Evolutionary conservation across 2,797 vertebrate species (phyloP).

Genomic region (Discoglossus pictus): DNA sequence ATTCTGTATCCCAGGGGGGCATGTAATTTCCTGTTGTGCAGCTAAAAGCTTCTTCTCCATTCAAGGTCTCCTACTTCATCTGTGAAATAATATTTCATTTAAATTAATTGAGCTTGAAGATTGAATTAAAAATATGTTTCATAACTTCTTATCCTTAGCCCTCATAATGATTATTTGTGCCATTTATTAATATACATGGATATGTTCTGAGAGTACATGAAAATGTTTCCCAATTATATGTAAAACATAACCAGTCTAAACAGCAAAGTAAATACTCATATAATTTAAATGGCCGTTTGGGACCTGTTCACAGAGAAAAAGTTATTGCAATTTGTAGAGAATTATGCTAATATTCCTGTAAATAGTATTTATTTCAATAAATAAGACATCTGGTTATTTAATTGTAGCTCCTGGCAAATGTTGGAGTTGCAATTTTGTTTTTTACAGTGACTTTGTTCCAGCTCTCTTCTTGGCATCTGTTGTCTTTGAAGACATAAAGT

Average conservation of each 20-base stretch:
- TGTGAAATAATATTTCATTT: no score
- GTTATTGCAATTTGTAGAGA: slow-evolving; percentile 20
- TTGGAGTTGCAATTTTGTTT: slow-evolving; percentile 31
- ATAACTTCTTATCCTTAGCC: no score
- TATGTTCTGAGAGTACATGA: not conserved
- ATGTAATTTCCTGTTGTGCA: no score
- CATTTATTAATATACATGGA: slow-evolving; percentile 13
- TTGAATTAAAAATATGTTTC: no score
- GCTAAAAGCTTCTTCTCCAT: no score
- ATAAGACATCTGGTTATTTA: slow-evolving; percentile 45
- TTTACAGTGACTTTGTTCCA: slow-evolving; percentile 32
- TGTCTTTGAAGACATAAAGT: slow-evolving; percentile 13
- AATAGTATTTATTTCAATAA: slow-evolving; percentile 37
- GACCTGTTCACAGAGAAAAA: slow-evolving; percentile 16
- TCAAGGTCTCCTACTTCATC: no score
- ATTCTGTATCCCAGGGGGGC: no score
- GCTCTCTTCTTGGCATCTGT: slow-evolving; percentile 29
- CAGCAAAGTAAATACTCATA: slow-evolving; percentile 34
- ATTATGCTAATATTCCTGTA: slow-evolving; percentile 36
- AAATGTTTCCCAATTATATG: not conserved
- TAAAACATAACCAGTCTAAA: not conserved
- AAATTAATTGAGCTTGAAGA: no score
- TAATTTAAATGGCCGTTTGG: slow-evolving; percentile 31
- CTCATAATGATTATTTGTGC: not conserved
- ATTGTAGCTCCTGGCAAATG: slow-evolving; percentile 31